Evolutionary conservation across 2,797 vertebrate species (phyloP).

Genomic region (Lophius americanus): DNA sequence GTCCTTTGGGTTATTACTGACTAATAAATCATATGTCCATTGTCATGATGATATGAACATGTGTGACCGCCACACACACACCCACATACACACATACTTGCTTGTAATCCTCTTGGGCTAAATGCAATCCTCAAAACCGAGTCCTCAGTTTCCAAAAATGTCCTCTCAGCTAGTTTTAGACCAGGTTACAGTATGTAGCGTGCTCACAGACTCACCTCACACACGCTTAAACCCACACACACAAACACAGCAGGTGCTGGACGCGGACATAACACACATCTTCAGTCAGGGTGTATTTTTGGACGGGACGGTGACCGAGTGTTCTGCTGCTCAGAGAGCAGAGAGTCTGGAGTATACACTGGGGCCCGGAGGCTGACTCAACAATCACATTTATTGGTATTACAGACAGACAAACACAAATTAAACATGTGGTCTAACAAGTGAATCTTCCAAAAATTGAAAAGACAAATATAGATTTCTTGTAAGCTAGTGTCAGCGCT

Average conservation of each 20-base stretch:
- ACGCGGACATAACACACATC: conserved; percentile 66
- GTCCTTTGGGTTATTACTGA: too few relatives aligned
- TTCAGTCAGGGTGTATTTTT: conserved; percentile 79
- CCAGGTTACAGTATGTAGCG: too few relatives aligned
- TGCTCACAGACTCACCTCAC: neutral
- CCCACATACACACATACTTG: too few relatives aligned
- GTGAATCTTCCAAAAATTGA: neutral
- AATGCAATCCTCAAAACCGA: too few relatives aligned
- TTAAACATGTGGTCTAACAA: conserved; percentile 24
- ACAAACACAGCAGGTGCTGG: conserved; percentile 54
- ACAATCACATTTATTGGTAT: neutral
- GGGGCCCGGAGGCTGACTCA: conserved; percentile 24
- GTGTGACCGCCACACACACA: too few relatives aligned
- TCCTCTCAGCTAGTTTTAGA: neutral
- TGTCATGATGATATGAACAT: too few relatives aligned
- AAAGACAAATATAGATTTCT: conserved; percentile 4
- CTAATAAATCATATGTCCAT: too few relatives aligned
- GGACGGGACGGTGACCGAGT: conserved; percentile 65
- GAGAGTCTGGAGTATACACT: conserved; percentile 13
- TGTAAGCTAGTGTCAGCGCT: conserved; percentile 9
- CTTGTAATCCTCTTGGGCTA: too few relatives aligned
- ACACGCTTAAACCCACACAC: conserved; percentile 9
- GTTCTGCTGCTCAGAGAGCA: conserved; percentile 46
- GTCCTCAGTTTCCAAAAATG: neutral
- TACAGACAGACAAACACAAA: conserved; percentile 23